A percentile compares a stretch with the other conserved stretches of the same genome.
phyloP scores from a whole-genome alignment of 2,113 vertebrate genomes.

The Gorsachius goisagi region DNA sequence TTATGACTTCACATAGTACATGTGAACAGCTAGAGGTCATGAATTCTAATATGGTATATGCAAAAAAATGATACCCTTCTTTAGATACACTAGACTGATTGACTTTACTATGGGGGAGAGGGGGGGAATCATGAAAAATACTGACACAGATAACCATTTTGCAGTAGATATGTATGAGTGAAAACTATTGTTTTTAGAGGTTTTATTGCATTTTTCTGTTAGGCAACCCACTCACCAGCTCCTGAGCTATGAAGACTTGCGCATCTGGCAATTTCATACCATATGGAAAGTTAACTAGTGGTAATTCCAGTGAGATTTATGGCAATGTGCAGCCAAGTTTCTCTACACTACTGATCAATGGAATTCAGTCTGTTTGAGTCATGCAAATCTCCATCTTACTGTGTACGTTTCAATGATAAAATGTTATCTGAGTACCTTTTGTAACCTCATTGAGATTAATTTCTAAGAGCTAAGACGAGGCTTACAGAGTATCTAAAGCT shows the following conservation, averaged over 20 bases:
- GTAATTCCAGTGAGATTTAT: slow-evolving; percentile 1
- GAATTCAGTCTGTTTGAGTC: neutral
- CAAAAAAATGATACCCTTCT: neutral
- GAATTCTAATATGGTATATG: neutral
- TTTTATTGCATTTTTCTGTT: neutral
- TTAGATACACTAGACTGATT: neutral
- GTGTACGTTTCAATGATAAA: neutral
- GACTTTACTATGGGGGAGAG: neutral
- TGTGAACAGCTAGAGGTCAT: neutral
- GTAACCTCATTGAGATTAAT: neutral
- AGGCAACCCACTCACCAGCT: neutral
- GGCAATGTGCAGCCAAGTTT: neutral
- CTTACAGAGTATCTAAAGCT: neutral
- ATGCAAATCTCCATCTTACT: neutral
- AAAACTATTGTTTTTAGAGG: neutral
- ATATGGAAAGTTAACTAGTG: neutral
- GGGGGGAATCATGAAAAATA: neutral
- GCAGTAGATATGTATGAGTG: neutral
- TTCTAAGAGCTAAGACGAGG: neutral
- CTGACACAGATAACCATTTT: neutral
- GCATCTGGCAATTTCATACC: neutral
- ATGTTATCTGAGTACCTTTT: neutral
- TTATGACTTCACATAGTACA: neutral
- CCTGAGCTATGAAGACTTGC: neutral
- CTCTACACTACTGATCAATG: neutral